Conservation (phyloP, 2,888 invertebrate genomes). For the Morpho deidamia region DNA sequence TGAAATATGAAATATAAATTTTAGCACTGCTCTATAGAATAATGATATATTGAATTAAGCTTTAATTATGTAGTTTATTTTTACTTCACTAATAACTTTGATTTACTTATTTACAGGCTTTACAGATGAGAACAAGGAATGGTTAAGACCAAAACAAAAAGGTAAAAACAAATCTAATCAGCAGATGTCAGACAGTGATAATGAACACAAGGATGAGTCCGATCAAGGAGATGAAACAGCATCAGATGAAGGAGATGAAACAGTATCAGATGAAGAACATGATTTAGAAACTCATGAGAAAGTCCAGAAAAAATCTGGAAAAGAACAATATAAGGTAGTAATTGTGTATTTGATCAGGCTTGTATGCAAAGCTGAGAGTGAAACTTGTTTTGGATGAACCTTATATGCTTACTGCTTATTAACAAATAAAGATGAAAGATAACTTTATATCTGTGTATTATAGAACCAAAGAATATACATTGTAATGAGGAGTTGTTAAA, state of each 20-base stretch:
- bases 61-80: too few species aligned
- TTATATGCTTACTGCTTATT: too few species aligned
- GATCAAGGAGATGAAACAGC: conserved; percentile 36
- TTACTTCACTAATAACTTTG: background rate
- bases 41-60: too few species aligned
- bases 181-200: conserved; percentile 37
- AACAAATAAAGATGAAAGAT: too few species aligned
- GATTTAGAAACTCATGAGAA: conserved; percentile 24
- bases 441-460: too few species aligned
- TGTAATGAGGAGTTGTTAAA: too few species aligned
- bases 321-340: conserved; percentile 61
- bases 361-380: too few species aligned
- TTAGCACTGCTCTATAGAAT: too few species aligned
- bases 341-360: background rate
- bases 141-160: conserved; percentile 82
- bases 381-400: too few species aligned
- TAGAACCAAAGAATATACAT: too few species aligned
- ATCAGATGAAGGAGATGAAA: conserved; percentile 28
- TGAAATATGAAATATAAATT: too few species aligned
- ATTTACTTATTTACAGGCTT: conserved; percentile 62
- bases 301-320: conserved; percentile 35
- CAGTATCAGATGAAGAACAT: background rate
- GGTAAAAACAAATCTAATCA: conserved; percentile 44
- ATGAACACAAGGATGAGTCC: conserved; percentile 39
- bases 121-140: conserved; percentile 84